A percentile compares a stretch with the other conserved stretches of the same genome.
Conservation (phyloP, 2,113 vertebrate genomes). For the Psettodes erumei region DNA sequence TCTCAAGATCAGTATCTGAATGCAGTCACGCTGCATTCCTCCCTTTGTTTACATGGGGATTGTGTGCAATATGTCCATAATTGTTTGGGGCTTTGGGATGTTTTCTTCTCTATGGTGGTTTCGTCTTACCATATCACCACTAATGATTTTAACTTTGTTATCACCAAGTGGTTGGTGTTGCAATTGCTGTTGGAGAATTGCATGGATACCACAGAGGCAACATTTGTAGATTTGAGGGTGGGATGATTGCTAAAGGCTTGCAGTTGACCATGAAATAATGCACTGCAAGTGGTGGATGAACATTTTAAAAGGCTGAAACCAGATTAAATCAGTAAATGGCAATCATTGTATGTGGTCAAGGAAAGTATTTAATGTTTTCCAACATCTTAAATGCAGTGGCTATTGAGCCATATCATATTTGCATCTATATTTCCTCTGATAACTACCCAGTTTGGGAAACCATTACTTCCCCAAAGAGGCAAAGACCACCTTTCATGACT, state of each 20-base stretch:
- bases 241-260: conserved; percentile 21
- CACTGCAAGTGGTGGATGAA: conserved; percentile 23
- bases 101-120: conserved; percentile 65
- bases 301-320: conserved; percentile 6
- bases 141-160: conserved; percentile 68
- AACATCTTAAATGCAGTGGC: conserved; percentile 5
- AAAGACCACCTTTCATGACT: conserved; percentile 17
- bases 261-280: conserved; percentile 34
- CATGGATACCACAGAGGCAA: conserved; percentile 7
- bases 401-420: conserved; percentile 29
- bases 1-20: conserved; percentile 61
- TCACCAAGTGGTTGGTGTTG: conserved; percentile 45
- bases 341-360: conserved; percentile 5
- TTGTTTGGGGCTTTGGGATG: conserved; percentile 70
- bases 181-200: conserved; percentile 38
- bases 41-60: conserved; percentile 61
- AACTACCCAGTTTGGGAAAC: neutral
- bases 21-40: conserved; percentile 60
- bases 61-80: conserved; percentile 60
- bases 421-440: conserved; percentile 9
- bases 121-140: conserved; percentile 49
- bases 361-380: neutral
- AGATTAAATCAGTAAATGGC: conserved; percentile 8
- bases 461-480: conserved; percentile 9
- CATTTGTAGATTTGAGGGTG: conserved; percentile 11